These are phyloP conservation scores for Paedocypris sp. DNA, from an alignment of 2,113 vertebrate species.

Conservation along the genomic window DNA sequence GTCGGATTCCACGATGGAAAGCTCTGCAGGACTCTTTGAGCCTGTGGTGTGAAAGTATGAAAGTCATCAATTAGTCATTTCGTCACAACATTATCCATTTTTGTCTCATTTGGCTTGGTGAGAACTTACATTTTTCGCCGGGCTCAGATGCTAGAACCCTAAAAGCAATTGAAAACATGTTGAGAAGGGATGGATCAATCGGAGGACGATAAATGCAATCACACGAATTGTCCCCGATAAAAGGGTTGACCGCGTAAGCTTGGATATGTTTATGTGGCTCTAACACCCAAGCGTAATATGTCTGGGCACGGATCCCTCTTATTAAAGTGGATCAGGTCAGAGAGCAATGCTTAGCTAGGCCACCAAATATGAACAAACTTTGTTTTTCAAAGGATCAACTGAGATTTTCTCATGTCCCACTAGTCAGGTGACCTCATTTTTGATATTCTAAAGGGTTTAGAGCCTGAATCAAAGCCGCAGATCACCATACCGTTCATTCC, in stretches of 20 bases:
- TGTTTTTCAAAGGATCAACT: conserved; percentile 17
- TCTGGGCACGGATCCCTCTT: conserved; percentile 16
- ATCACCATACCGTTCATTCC: background rate
- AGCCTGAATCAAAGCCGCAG: background rate
- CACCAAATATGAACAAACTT: conserved; percentile 19
- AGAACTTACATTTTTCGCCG: conserved; percentile 24
- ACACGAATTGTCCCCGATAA: conserved; percentile 11
- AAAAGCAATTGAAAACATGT: background rate
- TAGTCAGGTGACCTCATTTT: conserved; percentile 20
- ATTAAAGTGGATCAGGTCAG: conserved; percentile 25
- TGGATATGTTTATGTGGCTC: conserved; percentile 5
- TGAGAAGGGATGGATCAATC: conserved; percentile 1
- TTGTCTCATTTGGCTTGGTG: background rate
- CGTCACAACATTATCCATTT: background rate
- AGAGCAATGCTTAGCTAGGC: conserved; percentile 20
- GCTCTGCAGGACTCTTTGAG: conserved; percentile 12
- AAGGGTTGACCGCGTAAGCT: background rate
- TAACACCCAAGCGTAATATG: conserved; percentile 18
- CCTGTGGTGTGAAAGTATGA: conserved; percentile 16
- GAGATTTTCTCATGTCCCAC: conserved; percentile 14
- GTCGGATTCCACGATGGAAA: conserved; percentile 3
- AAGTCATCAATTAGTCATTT: conserved; percentile 5
- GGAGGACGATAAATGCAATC: conserved; percentile 2
- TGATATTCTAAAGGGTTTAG: background rate
- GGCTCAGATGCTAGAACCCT: conserved; percentile 14